Percentiles rank a stretch among this genome's conserved stretches.
Evolutionary conservation across 2,113 vertebrate genomes (phyloP).

Genomic region (Lagopus muta): DNA sequence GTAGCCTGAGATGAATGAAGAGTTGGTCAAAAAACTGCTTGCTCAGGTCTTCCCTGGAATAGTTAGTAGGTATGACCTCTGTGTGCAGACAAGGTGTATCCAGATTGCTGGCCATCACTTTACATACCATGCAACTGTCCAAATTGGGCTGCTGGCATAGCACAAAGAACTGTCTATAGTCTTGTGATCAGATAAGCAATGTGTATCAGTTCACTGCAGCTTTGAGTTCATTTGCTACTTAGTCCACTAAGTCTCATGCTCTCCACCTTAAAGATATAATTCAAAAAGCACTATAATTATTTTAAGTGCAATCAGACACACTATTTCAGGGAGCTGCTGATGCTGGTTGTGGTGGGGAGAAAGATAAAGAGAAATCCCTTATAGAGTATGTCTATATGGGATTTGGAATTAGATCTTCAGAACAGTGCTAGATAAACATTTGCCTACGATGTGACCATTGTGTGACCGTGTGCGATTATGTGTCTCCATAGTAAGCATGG

Average conservation of each 20-base stretch:
- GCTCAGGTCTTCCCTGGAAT: not conserved
- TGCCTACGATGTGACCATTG: not conserved
- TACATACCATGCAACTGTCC: not conserved
- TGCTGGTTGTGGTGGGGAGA: not conserved
- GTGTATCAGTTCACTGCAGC: not conserved
- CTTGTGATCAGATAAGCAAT: not conserved
- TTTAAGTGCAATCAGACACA: not conserved
- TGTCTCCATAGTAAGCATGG: not conserved
- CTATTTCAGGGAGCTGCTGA: not conserved
- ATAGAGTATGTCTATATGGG: not conserved
- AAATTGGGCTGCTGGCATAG: not conserved
- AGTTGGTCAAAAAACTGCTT: not conserved
- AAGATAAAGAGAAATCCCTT: not conserved
- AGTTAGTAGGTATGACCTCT: not conserved
- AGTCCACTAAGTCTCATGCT: not conserved
- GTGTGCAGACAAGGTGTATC: not conserved
- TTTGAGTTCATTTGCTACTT: not conserved
- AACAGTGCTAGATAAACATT: not conserved
- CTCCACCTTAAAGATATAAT: not conserved
- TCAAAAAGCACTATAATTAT: not conserved
- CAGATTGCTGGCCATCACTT: not conserved
- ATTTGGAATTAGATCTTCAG: not conserved
- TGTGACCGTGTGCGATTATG: too few relatives aligned
- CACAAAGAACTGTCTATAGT: not conserved
- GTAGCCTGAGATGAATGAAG: not conserved